Base-by-base conservation (phyloP, 2,888 invertebrate genomes). In the Drosophila affinis region DNA sequence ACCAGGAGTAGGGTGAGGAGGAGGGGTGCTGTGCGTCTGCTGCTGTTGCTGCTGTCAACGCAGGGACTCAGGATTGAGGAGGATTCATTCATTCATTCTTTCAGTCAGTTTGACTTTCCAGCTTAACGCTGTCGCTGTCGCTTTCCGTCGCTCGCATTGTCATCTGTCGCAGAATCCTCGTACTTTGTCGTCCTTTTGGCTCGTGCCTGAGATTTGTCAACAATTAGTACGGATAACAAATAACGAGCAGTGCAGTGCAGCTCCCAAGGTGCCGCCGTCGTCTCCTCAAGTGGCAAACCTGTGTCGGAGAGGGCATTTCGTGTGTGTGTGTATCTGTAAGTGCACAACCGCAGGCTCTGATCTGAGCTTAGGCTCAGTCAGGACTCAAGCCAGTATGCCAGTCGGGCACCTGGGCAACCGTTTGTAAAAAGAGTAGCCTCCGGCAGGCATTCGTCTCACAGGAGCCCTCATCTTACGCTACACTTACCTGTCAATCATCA, bases 31-130 rank as follows among this genome's bases (percentile, higher is more conserved):
- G 74, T 24, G 24, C 24, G 24, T 24, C 62, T 63, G 57, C 34
- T 34, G 51, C 75, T 75, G 79, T 73, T 76, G 81, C 49, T 75
- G 53, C 48, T 69, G 79, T 67, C 64, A 72, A 71, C 71, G 84
- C 71, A 78, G 75, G n/a, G 73, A 71, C 68, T 84, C 71, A 76
- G 39, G 55, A 67, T 46, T 34, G 27, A 56, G 55, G 55, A 67
- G 17, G 7, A 17, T 14, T 39, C 39, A 39, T 29, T 67, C 48
- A 48, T 39, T 51, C 51, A 63, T 46, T 51, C 51, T 62, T 46
- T 64, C 63, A 84, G 78, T 88, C 79, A 84, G 87, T 89, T 87
- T 90, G 89, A 90, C 90, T 89, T 88, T 78, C 67, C 70, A 80
- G 79, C 89, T 88, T 85, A 82, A 72, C 78, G 85, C 72, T 77